Percentiles rank a stretch among this genome's conserved stretches.
phyloP scores from a whole-genome alignment of 2,113 vertebrate genomes.

The Capreolus pygargus region DNA sequence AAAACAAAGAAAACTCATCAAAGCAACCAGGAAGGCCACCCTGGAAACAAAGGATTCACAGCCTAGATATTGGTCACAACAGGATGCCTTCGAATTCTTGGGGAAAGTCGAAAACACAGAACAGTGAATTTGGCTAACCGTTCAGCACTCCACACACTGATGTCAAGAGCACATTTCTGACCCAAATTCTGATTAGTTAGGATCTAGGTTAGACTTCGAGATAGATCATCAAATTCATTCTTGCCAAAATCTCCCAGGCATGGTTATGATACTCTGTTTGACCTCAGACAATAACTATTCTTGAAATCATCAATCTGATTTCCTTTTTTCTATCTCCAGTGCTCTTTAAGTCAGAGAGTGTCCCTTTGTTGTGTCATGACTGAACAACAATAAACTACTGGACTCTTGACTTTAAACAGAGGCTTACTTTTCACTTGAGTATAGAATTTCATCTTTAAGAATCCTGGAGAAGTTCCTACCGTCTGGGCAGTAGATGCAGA shows the following conservation, averaged over 20 bases:
- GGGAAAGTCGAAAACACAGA: neutral
- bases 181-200: neutral
- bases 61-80: neutral
- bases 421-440: neutral
- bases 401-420: neutral
- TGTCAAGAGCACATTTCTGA: neutral
- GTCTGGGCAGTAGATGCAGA: neutral
- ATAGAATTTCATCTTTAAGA: neutral
- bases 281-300: neutral
- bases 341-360: neutral
- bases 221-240: neutral
- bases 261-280: neutral
- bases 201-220: neutral
- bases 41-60: neutral
- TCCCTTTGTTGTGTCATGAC: neutral
- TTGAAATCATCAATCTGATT: neutral
- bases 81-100: neutral
- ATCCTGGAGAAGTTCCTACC: neutral
- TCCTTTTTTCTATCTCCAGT: neutral
- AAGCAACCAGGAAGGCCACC: constrained; percentile 16
- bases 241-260: neutral
- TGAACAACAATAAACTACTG: neutral
- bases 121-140: neutral
- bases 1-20: constrained; percentile 52
- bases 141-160: neutral